Base-by-base conservation (phyloP, 2,888 invertebrate genomes). In the Sylvicola cinctus region DNA sequence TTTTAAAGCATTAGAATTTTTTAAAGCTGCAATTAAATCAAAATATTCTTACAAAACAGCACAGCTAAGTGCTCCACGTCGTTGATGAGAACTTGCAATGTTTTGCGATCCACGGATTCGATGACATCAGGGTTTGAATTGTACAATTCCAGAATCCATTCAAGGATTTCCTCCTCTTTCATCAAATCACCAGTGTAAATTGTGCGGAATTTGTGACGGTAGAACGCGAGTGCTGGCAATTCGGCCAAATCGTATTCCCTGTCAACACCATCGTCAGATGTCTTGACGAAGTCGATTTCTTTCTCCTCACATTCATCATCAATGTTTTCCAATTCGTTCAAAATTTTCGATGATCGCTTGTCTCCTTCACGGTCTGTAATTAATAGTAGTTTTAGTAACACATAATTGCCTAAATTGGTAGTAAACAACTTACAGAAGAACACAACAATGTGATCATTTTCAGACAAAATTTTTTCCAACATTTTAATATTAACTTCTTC, bases 261-360 rank as follows among this genome's bases (percentile, higher is more conserved):
- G 40, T 81, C 76, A 37, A 88, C 72, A 31, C 81, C 80, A 17
- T 78, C 77, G 49, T 88, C 88, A 7, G 85, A 87, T 42, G 85
- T 85, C 55, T 88, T 88, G 0, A 90, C 78, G 51, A 90, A 88
- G 53, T 84, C 80, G 42, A 90, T 84, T 45, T 84, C 76, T 53
- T 84, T 78, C 49, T 85, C 80, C 60, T 88, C 88, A 49, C 87
- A 85, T 50, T 87, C 85, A 46, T 88, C 87, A 49, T 88, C 88
- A 45, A 90, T 88, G 48, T 88, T 87, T 54, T 90, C 90, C 39
- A 90, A 53, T 52, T 88, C 87, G 48, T 75, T 75, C 2, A 90
- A 62, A 38, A 88, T 87, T 52, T 84, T 84, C 44, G 81, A 80
- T 16, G 84, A 78, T 50, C 81, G 80, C 49, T 85, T 84, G 49